These are phyloP conservation scores for Glaucidium brasilianum DNA, from an alignment of 2,113 vertebrate genomes.

Conservation along the genomic window DNA sequence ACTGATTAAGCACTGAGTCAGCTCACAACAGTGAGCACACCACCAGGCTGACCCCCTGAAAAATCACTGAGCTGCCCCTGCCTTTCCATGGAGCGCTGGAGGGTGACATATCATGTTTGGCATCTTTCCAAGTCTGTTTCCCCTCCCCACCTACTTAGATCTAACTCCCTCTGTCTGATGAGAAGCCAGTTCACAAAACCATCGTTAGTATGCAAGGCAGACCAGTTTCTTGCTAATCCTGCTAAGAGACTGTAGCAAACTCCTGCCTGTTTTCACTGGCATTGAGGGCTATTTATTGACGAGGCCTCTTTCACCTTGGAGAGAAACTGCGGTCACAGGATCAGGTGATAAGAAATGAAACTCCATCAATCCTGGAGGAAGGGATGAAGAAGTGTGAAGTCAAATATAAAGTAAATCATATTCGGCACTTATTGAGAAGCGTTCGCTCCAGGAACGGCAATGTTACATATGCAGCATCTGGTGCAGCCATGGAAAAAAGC, in stretches of 20 bases:
- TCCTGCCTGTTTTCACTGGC: background rate
- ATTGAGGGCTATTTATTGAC: background rate
- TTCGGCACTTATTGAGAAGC: background rate
- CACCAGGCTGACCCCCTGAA: background rate
- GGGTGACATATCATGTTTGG: background rate
- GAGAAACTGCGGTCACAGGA: conserved; percentile 5
- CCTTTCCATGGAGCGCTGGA: background rate
- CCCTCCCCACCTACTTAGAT: background rate
- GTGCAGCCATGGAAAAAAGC: background rate
- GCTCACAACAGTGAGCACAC: background rate
- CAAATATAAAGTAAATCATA: conserved; percentile 27
- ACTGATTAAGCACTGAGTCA: background rate
- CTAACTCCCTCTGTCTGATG: background rate
- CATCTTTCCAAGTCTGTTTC: background rate
- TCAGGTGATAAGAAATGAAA: conserved; percentile 35
- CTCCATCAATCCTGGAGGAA: conserved; percentile 40
- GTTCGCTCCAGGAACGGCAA: background rate
- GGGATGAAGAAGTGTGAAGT: conserved; percentile 15
- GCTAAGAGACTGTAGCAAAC: background rate
- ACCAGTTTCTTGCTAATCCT: background rate
- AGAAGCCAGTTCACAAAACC: conserved; percentile 1
- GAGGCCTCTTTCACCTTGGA: conserved; percentile 20
- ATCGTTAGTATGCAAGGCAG: background rate
- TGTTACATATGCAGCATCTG: background rate
- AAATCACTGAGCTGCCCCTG: background rate